Base-by-base conservation (phyloP, 2,888 invertebrate species). In the Cartodere bifasciata region DNA sequence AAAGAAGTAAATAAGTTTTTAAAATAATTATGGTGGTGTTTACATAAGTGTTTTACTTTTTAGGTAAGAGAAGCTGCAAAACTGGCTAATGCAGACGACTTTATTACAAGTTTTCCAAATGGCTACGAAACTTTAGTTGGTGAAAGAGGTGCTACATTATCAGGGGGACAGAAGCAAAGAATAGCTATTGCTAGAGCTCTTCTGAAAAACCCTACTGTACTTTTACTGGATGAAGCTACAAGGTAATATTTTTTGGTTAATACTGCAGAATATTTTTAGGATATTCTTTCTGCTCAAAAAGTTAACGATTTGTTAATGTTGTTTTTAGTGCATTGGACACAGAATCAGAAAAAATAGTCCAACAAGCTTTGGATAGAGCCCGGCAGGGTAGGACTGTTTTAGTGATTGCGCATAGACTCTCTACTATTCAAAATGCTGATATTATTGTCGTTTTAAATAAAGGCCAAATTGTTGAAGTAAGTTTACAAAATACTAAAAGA, bases 131-230 rank as follows among this genome's bases (percentile, higher is more conserved):
- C 92, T 0, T 52, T 79, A 43, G 82, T 88, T 1, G 94, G 94
- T 0, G 94, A 95, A 61, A 65, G 92, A 32, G 92, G 92, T 1
- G 73, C 79, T 30, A 79, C 91, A n/a, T 68, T 95, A 20, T 90
- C 90, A 26, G 94, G 95, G 1, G 95, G 95, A 0, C 94, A 94
- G 60, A 85, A 91, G 43, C 94, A 95, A 55, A 65, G 95, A 41
- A 82, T 95, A 38, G 94, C 94, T 1, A 94, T 97, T 38, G 95
- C 95, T 0, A 63, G 95, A 32, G 95, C 95, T 0, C 67, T 95
- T 23, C 62, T 97, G 1, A 95, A 94, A 58, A 76, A 88, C 53
- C 94, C 95, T 0, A 73, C 80, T 2, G 70, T 91, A 33, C 65
- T 95, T 28, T 78, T 91, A 49, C 58, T 95, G 34, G 95, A 95